These are phyloP conservation scores for Entomyzon cyanotis DNA, from an alignment of 2,113 vertebrate genomes.

Conservation along the genomic window DNA sequence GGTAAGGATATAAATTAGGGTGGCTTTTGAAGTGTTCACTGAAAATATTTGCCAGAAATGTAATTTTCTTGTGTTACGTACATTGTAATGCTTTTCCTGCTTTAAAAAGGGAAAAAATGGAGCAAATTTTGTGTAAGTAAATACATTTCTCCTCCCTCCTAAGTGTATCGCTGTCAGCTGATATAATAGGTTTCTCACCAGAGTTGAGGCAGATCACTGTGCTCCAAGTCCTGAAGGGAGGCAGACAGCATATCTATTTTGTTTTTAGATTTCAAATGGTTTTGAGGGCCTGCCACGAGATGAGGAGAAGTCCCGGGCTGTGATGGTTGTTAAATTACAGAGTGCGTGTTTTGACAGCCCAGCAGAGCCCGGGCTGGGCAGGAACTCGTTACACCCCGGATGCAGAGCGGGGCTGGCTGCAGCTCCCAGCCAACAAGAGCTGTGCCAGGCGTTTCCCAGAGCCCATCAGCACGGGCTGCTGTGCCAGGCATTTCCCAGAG, in stretches of 20 bases:
- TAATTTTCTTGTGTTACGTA: not conserved
- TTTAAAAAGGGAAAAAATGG: not conserved
- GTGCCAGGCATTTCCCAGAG: not conserved
- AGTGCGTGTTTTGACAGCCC: not conserved
- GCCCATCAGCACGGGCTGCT: not conserved
- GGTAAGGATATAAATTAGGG: not conserved
- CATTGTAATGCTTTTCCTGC: not conserved
- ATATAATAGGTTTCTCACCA: conserved; percentile 26
- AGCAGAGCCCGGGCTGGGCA: not conserved
- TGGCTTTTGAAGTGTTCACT: conserved; percentile 3
- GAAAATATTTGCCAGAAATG: not conserved
- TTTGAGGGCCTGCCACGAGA: conserved; percentile 7
- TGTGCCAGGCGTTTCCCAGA: rapidly evolving
- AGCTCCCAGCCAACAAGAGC: not conserved
- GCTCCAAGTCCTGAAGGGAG: conserved; percentile 25
- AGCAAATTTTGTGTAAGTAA: conserved; percentile 36
- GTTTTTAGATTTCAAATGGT: conserved; percentile 23
- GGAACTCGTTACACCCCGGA: not conserved
- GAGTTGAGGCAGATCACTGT: conserved; percentile 6
- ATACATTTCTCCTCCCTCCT: not conserved
- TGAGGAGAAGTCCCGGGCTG: not conserved
- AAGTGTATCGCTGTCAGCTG: not conserved
- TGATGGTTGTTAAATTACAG: conserved; percentile 41
- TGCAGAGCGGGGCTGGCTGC: not conserved
- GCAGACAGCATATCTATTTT: conserved; percentile 40